Base-by-base conservation (phyloP, 1,140 invertebrate genomes). In the Rhopalosiphum maidis region DNA sequence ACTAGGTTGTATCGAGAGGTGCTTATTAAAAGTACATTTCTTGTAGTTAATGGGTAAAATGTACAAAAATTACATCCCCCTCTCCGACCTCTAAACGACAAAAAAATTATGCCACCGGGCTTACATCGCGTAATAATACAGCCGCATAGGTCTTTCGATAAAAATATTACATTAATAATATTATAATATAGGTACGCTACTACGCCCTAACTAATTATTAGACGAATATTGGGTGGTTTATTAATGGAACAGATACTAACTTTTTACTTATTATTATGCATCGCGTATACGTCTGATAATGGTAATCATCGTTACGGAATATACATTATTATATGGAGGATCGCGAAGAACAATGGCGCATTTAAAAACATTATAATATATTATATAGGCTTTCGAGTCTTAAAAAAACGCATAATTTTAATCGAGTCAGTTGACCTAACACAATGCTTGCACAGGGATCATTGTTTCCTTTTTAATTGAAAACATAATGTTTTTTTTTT, bases 391-490 rank as follows among this genome's bases (percentile, higher is more conserved):
- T 89, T 89, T 41, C 1, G 48, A 55, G 46, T 89, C 60, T 37
- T 87, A n/a, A 87, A 35, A n/a, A 48, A 87, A 41, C 46, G 43
- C 60, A 51, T 43, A 46, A 82, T 51, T 48, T 25, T 37, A 48
- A 83, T 48, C 68, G 30, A 91, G 60, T 48, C 60, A 77, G 90
- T 91, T 91, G 90, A 68, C 54, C 54, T 21, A 41, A 90, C 55
- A 90, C 54, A 90, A 90, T 68, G 55, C 2, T 18, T n/a, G 4
- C 23, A 30, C 15, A n/a, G 60, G 43, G 41, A 83, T 83, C 82
- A 86, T 93, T 86, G 91, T 93, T 93, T 86, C 77, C 35, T 93
- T 82, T 82, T 92, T 92, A 48, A 82, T 83, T 92, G 54, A 68
- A 90, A 90, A 43, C 60, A 46, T 77, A 77, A 77, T 30, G n/a